phyloP scores from a whole-genome alignment of 2,888 invertebrate species.

The Troides oblongomaculatus region DNA sequence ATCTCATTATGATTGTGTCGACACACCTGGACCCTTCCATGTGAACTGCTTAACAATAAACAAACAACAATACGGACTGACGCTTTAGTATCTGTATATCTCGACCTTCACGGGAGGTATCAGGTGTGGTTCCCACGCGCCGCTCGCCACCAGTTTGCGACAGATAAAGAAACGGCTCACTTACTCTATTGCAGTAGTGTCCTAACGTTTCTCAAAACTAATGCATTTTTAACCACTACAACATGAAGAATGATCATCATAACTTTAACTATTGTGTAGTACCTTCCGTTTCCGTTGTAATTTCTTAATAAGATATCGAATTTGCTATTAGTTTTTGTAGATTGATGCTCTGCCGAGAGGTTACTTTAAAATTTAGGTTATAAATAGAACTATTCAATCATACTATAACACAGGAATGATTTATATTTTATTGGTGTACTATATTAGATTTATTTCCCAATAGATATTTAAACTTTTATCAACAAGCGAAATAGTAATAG shows the following conservation, averaged over 20 bases:
- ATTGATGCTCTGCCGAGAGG: no score
- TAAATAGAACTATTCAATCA: no score
- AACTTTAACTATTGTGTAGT: no score
- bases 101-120: slow-evolving; percentile 27
- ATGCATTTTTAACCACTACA: background rate
- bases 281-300: no score
- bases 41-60: slow-evolving; percentile 29
- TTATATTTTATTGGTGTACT: no score
- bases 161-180: slow-evolving; percentile 21
- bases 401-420: no score
- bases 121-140: slow-evolving; percentile 30
- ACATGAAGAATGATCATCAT: background rate
- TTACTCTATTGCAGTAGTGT: slow-evolving; percentile 16
- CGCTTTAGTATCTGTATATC: slow-evolving; percentile 24
- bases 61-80: slow-evolving; percentile 26
- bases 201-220: slow-evolving; percentile 1
- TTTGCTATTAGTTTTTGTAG: no score
- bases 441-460: no score
- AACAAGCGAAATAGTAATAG: no score
- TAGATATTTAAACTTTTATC: no score
- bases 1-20: slow-evolving; percentile 24
- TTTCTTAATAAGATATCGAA: no score
- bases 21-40: slow-evolving; percentile 24
- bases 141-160: slow-evolving; percentile 16
- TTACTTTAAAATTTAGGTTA: no score